Percentiles rank a stretch among this genome's conserved stretches.
These are phyloP conservation scores for Hippolais icterina DNA, from an alignment of 2,113 vertebrate species.

Conservation along the genomic window DNA sequence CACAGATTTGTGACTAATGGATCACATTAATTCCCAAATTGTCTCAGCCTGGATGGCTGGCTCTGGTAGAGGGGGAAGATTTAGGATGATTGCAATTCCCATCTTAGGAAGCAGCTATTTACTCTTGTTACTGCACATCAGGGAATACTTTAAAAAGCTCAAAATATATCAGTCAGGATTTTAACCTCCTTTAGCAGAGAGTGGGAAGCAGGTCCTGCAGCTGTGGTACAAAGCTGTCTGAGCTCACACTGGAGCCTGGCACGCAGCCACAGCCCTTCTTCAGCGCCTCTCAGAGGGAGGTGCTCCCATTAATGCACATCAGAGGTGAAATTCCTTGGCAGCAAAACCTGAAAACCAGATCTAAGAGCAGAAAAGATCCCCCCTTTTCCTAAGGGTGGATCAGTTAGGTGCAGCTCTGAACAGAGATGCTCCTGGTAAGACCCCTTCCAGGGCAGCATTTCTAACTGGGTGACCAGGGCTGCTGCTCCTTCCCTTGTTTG, in stretches of 20 bases:
- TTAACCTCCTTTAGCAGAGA: not conserved
- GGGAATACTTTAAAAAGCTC: not conserved
- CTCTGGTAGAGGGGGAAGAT: not conserved
- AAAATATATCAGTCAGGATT: not conserved
- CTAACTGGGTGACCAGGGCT: not conserved
- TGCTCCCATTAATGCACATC: accelerated
- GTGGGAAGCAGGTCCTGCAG: not conserved
- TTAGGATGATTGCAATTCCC: not conserved
- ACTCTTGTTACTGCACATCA: not conserved
- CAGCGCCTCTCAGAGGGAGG: accelerated
- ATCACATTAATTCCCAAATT: not conserved
- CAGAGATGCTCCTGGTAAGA: accelerated
- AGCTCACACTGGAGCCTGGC: not conserved
- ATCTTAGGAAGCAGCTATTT: not conserved
- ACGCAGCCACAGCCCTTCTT: not conserved
- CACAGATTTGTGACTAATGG: not conserved
- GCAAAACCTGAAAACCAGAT: not conserved
- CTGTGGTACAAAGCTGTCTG: not conserved
- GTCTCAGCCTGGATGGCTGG: not conserved
- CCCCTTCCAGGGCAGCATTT: not conserved
- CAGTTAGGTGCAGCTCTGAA: not conserved
- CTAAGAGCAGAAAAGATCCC: not conserved
- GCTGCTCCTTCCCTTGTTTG: not conserved
- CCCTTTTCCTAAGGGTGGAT: not conserved
- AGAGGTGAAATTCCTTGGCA: accelerated